These are phyloP conservation scores for Gasterosteus aculeatus DNA, from an alignment of 2,113 vertebrate species.

Conservation along the genomic window DNA sequence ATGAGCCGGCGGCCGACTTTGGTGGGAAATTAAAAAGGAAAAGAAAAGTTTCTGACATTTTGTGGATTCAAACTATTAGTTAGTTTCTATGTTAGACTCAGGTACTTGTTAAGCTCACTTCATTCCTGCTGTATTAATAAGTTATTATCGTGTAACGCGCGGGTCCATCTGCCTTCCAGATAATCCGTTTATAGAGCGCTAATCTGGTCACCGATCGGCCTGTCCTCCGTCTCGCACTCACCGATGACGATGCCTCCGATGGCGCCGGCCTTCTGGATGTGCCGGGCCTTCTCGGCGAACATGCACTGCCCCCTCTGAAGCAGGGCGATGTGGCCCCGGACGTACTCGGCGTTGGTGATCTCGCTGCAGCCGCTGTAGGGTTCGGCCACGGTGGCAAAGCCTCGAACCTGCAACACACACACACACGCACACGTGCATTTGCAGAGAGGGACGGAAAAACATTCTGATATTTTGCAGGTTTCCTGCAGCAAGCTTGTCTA, in stretches of 20 bases:
- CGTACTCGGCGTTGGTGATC: constrained; percentile 88
- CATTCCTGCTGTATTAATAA: constrained; percentile 10
- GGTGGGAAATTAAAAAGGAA: neutral
- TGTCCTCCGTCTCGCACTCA: constrained; percentile 72
- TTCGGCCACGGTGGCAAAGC: constrained; percentile 91
- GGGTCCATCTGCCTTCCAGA: constrained; percentile 26
- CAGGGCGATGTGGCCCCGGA: constrained; percentile 92
- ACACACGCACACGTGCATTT: neutral
- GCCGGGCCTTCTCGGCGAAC: constrained; percentile 98
- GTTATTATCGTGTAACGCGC: neutral
- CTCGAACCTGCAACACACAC: constrained; percentile 84
- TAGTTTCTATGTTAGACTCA: no score
- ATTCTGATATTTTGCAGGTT: neutral
- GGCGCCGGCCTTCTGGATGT: constrained; percentile 94
- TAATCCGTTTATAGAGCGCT: constrained; percentile 51
- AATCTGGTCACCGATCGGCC: constrained; percentile 38
- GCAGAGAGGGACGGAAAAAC: neutral
- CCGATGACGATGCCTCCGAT: constrained; percentile 97
- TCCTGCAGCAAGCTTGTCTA: no score
- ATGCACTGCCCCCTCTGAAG: constrained; percentile 98
- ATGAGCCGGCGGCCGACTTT: neutral
- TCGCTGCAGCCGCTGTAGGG: constrained; percentile 95
- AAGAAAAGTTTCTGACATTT: neutral
- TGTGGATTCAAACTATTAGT: no score
- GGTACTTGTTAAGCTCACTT: neutral